These are phyloP conservation scores for Tubulanus polymorphus DNA, from an alignment of 2,888 invertebrate genomes.

Conservation along the genomic window DNA sequence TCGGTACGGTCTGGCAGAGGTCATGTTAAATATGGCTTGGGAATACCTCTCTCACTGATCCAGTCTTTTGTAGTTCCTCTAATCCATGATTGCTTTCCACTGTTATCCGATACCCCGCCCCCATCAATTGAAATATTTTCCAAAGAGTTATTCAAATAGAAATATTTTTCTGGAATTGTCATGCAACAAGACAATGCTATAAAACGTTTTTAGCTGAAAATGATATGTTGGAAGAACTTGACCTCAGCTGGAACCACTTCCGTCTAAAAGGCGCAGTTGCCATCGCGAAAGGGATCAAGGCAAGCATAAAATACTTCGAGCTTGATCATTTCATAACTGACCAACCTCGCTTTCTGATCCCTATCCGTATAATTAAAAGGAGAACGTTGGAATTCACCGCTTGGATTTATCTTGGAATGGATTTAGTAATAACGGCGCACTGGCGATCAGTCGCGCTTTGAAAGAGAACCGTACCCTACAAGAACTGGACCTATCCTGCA, in stretches of 20 bases:
- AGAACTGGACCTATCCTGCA: constrained; percentile 47
- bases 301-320: constrained; percentile 15
- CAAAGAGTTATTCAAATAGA: neutral
- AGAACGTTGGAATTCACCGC: constrained; percentile 46
- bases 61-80: no score
- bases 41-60: no score
- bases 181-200: no score
- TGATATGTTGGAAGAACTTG: constrained; percentile 44
- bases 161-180: neutral
- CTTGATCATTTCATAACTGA: neutral
- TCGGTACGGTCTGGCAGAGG: no score
- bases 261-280: constrained; percentile 41
- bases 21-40: no score
- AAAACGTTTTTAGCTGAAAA: constrained; percentile 35
- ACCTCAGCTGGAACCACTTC: constrained; percentile 51
- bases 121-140: no score
- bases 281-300: constrained; percentile 47
- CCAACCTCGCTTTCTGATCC: neutral
- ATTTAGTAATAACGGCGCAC: constrained; percentile 46
- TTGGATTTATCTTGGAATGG: constrained; percentile 51
- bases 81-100: no score
- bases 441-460: constrained; percentile 46
- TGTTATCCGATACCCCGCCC: no score
- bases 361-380: constrained; percentile 26
- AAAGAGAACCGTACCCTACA: constrained; percentile 38